phyloP scores from a whole-genome alignment of 2,113 vertebrate genomes.

The Cromileptes altivelis region DNA sequence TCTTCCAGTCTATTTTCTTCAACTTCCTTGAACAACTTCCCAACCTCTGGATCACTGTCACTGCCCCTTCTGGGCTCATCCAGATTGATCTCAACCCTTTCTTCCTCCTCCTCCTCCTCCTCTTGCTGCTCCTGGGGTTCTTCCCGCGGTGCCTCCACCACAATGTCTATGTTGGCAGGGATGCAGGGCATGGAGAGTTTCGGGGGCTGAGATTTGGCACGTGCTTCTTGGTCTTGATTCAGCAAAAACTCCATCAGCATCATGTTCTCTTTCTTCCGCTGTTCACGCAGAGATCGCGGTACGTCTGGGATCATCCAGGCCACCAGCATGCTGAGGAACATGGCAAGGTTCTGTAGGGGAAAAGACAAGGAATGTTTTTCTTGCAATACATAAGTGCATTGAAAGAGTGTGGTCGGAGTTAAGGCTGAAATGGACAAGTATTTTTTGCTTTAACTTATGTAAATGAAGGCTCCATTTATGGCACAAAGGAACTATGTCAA shows the following conservation, averaged over 20 bases:
- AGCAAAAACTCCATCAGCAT: conserved; percentile 93
- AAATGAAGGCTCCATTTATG: too few species aligned
- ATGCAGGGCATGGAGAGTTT: conserved; percentile 19
- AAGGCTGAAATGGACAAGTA: too few species aligned
- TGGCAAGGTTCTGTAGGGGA: conserved; percentile 92
- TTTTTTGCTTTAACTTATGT: not conserved
- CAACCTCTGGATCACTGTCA: conserved; percentile 55
- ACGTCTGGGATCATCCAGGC: conserved; percentile 98
- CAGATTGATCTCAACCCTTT: conserved; percentile 30
- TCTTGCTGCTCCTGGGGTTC: conserved; percentile 48
- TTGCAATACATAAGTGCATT: not conserved
- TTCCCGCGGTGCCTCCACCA: conserved; percentile 69
- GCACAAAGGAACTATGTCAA: too few species aligned
- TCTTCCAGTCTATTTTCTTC: conserved; percentile 23
- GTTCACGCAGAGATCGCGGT: conserved; percentile 93
- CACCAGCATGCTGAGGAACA: conserved; percentile 96
- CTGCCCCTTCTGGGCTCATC: conserved; percentile 21
- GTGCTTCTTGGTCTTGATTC: conserved; percentile 90
- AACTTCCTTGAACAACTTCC: conserved; percentile 21
- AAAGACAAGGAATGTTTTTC: not conserved
- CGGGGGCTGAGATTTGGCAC: conserved; percentile 46
- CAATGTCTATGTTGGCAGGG: conserved; percentile 62
- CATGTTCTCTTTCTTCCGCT: conserved; percentile 93
- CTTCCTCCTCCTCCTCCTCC: conserved; percentile 27
- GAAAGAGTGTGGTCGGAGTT: not conserved